These are phyloP conservation scores for Scaptomyza parva DNA, from an alignment of 2,888 invertebrate species.

Conservation along the genomic window DNA sequence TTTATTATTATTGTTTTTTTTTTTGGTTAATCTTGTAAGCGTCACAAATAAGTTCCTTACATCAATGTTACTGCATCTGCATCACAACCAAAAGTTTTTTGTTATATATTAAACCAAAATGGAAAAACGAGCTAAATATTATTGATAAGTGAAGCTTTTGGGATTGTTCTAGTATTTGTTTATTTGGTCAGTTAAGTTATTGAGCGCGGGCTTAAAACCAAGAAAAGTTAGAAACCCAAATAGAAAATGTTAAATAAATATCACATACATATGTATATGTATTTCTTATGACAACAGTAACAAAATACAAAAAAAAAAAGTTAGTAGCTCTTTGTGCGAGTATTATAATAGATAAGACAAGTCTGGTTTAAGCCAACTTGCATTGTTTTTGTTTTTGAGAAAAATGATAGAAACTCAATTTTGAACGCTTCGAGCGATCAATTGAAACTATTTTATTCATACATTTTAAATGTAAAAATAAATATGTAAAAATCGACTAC, in stretches of 20 bases:
- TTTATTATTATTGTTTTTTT: conserved; percentile 48
- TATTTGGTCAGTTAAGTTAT: conserved; percentile 43
- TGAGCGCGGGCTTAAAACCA: conserved; percentile 53
- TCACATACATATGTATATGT: conserved; percentile 39
- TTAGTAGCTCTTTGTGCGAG: conserved; percentile 47
- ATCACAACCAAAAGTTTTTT: conserved; percentile 27
- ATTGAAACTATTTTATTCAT: conserved; percentile 48
- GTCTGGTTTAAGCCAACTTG: conserved; percentile 26
- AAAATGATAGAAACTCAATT: conserved; percentile 20
- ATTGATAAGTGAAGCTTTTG: conserved; percentile 26
- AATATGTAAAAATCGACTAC: conserved; percentile 41
- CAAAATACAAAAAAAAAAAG: conserved; percentile 27
- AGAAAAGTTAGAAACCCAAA: conserved; percentile 36
- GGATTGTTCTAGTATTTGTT: conserved; percentile 29
- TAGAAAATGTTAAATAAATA: conserved; percentile 51
- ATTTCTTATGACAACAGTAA: conserved; percentile 45
- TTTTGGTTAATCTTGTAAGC: conserved; percentile 58
- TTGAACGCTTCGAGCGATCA: conserved; percentile 36
- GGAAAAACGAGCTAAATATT: conserved; percentile 35
- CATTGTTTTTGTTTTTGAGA: conserved; percentile 37
- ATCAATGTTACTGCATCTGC: conserved; percentile 58
- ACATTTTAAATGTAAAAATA: conserved; percentile 75
- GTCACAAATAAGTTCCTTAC: conserved; percentile 73
- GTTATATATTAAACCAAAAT: conserved; percentile 17
- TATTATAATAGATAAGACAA: conserved; percentile 46